Evolutionary conservation across 2,888 invertebrate species (phyloP).

Genomic region (Trichogramma evanescens): DNA sequence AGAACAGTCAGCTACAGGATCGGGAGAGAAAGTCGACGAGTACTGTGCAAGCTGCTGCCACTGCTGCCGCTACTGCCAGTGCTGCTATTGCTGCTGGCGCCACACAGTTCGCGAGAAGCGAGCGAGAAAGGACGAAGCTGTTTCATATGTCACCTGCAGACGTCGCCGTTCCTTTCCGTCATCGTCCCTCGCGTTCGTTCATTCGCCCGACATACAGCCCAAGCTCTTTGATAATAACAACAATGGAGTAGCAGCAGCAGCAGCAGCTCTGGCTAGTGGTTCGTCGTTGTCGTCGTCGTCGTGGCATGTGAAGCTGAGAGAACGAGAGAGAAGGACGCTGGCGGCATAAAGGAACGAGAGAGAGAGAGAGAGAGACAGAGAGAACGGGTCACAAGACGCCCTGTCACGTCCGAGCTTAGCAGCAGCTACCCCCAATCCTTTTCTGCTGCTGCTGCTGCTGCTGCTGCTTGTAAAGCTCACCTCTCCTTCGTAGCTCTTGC

Average conservation of each 20-base stretch:
- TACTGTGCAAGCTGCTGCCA: no score
- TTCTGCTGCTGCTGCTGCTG: neutral
- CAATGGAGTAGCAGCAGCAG: conserved; percentile 33
- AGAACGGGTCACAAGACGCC: conserved; percentile 43
- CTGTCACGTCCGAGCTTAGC: conserved; percentile 44
- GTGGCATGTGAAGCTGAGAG: conserved; percentile 32
- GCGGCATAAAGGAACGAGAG: conserved; percentile 19
- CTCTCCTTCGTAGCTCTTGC: conserved; percentile 32
- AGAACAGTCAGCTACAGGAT: no score
- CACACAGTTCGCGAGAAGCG: neutral
- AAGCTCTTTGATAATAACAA: conserved; percentile 46
- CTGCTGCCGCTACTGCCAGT: no score
- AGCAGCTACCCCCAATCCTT: conserved; percentile 36
- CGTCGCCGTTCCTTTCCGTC: conserved; percentile 48
- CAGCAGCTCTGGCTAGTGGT: conserved; percentile 29
- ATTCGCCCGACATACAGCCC: conserved; percentile 34
- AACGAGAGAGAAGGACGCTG: conserved; percentile 26
- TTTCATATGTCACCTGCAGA: conserved; percentile 49
- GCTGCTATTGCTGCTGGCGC: no score
- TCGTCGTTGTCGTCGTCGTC: conserved; percentile 22
- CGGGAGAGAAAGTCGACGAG: no score
- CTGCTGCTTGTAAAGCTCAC: neutral
- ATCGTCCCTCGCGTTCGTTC: conserved; percentile 46
- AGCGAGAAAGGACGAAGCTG: conserved; percentile 30
- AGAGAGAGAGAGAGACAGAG: conserved; percentile 20